Evolutionary conservation across 2,888 invertebrate species (phyloP).

Genomic region (Calameuta pallipes): DNA sequence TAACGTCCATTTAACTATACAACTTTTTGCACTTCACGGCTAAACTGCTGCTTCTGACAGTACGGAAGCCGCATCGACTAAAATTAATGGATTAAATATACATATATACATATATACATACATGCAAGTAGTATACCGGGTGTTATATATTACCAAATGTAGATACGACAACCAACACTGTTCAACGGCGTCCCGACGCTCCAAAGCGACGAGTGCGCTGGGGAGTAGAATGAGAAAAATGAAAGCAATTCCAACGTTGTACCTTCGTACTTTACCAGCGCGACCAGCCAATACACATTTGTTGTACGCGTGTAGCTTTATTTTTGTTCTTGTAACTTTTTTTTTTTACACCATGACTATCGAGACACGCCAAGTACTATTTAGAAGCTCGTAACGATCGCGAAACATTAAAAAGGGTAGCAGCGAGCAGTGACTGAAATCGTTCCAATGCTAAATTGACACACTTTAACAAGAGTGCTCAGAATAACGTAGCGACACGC

Average conservation of each 20-base stretch:
- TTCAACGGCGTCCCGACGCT: neutral
- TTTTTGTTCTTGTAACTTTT: neutral
- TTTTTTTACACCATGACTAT: neutral
- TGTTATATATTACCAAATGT: neutral
- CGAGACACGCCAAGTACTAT: neutral
- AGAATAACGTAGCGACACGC: neutral
- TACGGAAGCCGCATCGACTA: constrained; percentile 39
- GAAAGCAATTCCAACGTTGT: neutral
- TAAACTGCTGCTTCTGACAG: constrained; percentile 42
- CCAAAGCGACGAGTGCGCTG: neutral
- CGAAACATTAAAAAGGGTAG: neutral
- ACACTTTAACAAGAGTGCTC: neutral
- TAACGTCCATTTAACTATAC: constrained; percentile 40
- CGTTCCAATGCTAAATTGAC: neutral
- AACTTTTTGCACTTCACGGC: constrained; percentile 31
- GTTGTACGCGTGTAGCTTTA: neutral
- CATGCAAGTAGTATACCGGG: neutral
- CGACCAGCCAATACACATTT: neutral
- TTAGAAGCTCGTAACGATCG: neutral
- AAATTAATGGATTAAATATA: constrained; percentile 46
- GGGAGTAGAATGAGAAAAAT: neutral
- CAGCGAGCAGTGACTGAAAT: neutral
- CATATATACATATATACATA: neutral
- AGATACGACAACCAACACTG: neutral
- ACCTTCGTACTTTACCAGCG: neutral